phyloP scores from a whole-genome alignment of 2,113 vertebrate species.

The Corynorhinus townsendii region DNA sequence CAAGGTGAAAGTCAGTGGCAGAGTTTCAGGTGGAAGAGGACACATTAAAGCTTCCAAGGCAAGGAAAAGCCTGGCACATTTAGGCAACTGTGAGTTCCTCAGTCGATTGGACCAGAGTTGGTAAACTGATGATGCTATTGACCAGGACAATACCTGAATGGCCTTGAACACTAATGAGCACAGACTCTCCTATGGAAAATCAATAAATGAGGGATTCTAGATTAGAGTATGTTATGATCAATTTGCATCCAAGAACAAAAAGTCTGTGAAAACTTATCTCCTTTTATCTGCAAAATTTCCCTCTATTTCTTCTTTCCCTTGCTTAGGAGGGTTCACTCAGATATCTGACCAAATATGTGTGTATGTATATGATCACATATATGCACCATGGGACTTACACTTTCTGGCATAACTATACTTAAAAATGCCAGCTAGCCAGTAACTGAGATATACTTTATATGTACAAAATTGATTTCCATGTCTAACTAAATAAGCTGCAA shows the following conservation, averaged over 20 bases:
- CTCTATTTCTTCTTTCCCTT: background rate
- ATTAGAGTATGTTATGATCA: background rate
- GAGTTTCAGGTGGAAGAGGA: background rate
- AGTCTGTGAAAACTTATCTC: background rate
- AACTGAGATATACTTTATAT: background rate
- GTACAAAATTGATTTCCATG: background rate
- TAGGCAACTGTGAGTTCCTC: background rate
- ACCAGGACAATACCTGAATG: background rate
- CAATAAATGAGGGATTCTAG: background rate
- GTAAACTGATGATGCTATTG: background rate
- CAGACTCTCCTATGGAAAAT: background rate
- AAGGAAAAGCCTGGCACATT: background rate
- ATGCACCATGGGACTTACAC: background rate
- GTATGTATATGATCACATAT: background rate
- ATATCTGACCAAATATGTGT: background rate
- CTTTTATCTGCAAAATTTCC: background rate
- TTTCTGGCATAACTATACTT: background rate
- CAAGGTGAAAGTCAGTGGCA: background rate
- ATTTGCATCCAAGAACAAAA: background rate
- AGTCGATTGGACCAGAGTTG: background rate
- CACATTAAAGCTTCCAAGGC: background rate
- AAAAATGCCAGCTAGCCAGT: background rate
- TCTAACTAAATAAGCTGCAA: background rate
- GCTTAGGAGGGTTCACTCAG: background rate
- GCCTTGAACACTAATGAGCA: background rate